Base-by-base conservation (phyloP, 2,888 invertebrate species). In the Hemaris fuciformis region DNA sequence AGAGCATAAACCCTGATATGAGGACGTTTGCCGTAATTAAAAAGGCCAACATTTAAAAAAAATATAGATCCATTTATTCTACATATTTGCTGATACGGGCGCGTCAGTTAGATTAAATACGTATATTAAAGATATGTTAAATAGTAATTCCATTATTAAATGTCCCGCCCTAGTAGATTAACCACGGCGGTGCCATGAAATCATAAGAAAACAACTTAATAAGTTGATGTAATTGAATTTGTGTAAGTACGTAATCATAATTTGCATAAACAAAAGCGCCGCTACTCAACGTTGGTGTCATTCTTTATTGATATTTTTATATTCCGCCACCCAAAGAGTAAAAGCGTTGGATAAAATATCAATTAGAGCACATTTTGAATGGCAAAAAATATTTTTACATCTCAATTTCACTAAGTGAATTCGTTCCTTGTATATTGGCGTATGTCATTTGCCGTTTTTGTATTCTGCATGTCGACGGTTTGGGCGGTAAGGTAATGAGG, bases 391-490 rank as follows among this genome's bases (percentile, higher is more conserved):
- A 73, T 78, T 79, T 89, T 89, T 86, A 91, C 84, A 87, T 91
- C 89, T 90, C 89, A 91, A 91, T 91, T 90, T 88, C 69, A 74
- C 76, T 84, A 85, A 91, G 88, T 89, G 88, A 89, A 85, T 87
- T 80, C 84, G 83, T 80, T 73, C 75, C 64, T 68, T 75, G 78
- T 76, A 76, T 84, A 86, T 86, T 81, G 84, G 80, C 75, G 86
- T 84, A 88, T 87, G 88, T 91, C 89, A 90, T 91, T 90, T 91
- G 79, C 81, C 68, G 88, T 90, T 91, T 91, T 91, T 91, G 87
- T 78, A 72, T 71, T 64, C 68, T 73, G 65, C 77, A 74, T 76
- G 80, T 81, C 80, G 77, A 77, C 89, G 76, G 83, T 87, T 89
- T 87, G 88, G 89, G 89, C 83, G 91, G 91, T 87, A 90, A 80